Evolutionary conservation across 1,140 invertebrate species (phyloP).

Genomic region (Sipha flava): DNA sequence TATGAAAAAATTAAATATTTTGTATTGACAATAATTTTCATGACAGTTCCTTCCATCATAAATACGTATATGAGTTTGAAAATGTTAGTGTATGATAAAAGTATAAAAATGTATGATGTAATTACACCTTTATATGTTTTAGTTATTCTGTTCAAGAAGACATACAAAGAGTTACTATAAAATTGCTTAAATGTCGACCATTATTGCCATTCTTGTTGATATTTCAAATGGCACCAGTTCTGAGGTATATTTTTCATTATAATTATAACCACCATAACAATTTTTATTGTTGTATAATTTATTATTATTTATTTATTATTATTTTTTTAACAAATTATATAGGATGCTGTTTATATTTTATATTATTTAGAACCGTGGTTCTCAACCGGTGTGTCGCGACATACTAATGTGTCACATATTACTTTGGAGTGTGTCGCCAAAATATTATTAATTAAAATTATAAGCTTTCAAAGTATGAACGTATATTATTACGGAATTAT

Average conservation of each 20-base stretch:
- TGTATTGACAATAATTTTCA: conserved; percentile 53
- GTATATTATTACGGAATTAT: no score
- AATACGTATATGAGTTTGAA: conserved; percentile 56
- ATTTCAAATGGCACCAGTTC: conserved; percentile 31
- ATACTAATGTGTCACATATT: no score
- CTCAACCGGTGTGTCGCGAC: no score
- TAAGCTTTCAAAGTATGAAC: no score
- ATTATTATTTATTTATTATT: no score
- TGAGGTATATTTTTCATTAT: conserved; percentile 3
- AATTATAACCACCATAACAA: background rate
- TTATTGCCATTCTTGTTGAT: background rate
- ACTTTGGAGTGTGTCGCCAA: no score
- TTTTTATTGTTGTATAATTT: background rate
- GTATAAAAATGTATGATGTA: background rate
- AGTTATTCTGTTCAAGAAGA: conserved; percentile 28
- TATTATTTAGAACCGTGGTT: no score
- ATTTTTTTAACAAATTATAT: no score
- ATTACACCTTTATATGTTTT: background rate
- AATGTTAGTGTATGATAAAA: conserved; percentile 51
- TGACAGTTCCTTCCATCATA: conserved; percentile 54
- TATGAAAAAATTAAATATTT: conserved; percentile 49
- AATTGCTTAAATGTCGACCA: background rate
- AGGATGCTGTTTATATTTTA: no score
- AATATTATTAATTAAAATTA: no score
- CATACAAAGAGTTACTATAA: background rate